Base-by-base conservation (phyloP, 2,797 vertebrate genomes). In the Nyctalus aviator region DNA sequence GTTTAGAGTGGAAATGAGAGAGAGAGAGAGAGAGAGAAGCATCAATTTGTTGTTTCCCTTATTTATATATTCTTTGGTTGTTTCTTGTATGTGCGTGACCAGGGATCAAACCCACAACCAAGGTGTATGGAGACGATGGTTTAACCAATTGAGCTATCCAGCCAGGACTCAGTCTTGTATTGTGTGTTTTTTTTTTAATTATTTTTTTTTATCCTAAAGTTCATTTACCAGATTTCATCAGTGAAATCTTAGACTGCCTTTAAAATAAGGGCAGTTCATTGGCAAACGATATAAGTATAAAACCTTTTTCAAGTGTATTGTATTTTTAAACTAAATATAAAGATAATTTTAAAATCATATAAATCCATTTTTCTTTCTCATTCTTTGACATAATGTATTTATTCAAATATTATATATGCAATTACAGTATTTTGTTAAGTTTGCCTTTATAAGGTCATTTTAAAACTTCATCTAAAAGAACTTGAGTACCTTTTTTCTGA, bases 151-250 rank as follows among this genome's bases (percentile, higher is more conserved):
- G 62, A 64, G 62, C 62, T n/a, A 64, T 30, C 62, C 7, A n/a
- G 62, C 62, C 62, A 64, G 62, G 62, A n/a, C 62, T 64, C 62
- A 64, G 14, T 64, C 27, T n/a, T 64, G 14, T n/a, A n/a, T 64
- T n/a, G 62, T 72, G 21, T 91, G 37, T 41, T 6, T 41, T 96
- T 91, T 87, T 84, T 72, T 62, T 14, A 62, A 27, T 59, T 59
- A 62, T 62, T 62, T 62, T 30, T 62, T 27, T 62, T 62, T 30
- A 92, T 96, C 95, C 87, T 96, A 62, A 91, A 92, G 88, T 98
- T 98, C 98, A 98, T 98, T 98, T 97, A 95, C 82, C 91, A 97
- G 97, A 97, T 97, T 78, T 97, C 77, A 95, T 35, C 73, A 90
- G 86, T 84, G 93, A 91, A 95, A 85, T 96, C 95, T 97, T 76